These are phyloP conservation scores for Microplitis mediator DNA, from an alignment of 1,140 invertebrate genomes.

Conservation along the genomic window DNA sequence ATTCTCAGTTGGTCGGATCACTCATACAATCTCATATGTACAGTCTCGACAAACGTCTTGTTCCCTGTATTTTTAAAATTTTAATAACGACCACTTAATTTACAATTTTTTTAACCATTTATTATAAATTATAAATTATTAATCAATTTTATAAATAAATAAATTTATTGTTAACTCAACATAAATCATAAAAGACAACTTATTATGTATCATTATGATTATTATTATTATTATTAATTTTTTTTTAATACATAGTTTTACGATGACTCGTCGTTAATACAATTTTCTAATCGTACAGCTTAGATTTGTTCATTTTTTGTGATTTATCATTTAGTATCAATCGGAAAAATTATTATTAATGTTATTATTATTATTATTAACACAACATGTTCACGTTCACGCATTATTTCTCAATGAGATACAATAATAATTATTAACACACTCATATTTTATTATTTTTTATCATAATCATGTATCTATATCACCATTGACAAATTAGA, in stretches of 20 bases:
- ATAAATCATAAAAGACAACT: not conserved
- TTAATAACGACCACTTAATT: not conserved
- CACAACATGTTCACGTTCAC: conserved; percentile 17
- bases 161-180: not conserved
- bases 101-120: not conserved
- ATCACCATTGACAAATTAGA: conserved; percentile 35
- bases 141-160: conserved; percentile 1
- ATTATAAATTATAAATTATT: not conserved
- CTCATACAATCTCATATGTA: conserved; percentile 28
- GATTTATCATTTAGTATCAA: not conserved
- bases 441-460: conserved; percentile 30
- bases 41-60: conserved; percentile 32
- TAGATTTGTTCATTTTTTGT: conserved; percentile 40
- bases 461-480: conserved; percentile 3
- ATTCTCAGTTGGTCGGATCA: conserved; percentile 23
- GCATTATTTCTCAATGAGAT: conserved; percentile 17
- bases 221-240: not conserved
- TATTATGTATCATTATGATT: not conserved
- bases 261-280: conserved; percentile 8
- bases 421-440: conserved; percentile 24
- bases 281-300: conserved; percentile 43
- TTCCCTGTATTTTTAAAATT: conserved; percentile 25
- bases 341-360: conserved; percentile 29
- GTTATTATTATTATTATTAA: not conserved
- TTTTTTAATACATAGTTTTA: not conserved